Base-by-base conservation (phyloP, 2,797 vertebrate genomes). In the Sus cebifrons region DNA sequence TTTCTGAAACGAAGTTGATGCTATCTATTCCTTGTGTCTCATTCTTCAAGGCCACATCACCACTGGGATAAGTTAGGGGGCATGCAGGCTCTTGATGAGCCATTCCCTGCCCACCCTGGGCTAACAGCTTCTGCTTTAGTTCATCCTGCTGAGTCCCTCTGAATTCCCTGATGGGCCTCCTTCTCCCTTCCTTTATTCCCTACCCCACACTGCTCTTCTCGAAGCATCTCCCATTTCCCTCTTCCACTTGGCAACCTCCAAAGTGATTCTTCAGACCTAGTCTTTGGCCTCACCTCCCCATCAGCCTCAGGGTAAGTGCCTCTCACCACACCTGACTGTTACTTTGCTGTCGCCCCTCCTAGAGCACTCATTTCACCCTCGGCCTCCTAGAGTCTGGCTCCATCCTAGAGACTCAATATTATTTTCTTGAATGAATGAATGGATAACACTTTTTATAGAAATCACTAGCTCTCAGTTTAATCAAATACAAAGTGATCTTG, bases 351-450 rank as follows among this genome's bases (percentile, higher is more conserved):
- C 10, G 7, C 0, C 40, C 40, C 21, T 52, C 16, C 36, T 62
- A 5, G 3, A n/a, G 18, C 10, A 58, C 13, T 21, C 40, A 18
- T 71, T 65, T 83, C 65, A 18, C 40, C 49, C 58, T 21, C 27
- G 14, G 32, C 17, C 7, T 18, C 60, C 7, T 18, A 68, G 68
- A 13, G 3, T 49, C 74, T 71, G 18, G 11, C 73, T 82, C 77
- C 18, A 32, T 44, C 68, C 44, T 88, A 68, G 58, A 36, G 60
- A 79, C 54, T 74, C 79, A 18, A 1, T 27, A 17, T 44, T 36
- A 44, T 44, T 85, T 75, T 81, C 15, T 71, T 86, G 74, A 86
- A 15, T 71, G 74, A 89, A 88, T 64, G 56, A 67, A 70, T 40
- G 32, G 68, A 54, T 64, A 7, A 49, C 9, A 21, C 5, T 73